Conservation (phyloP, 2,113 vertebrate genomes). For the Megaptera novaeangliae region DNA sequence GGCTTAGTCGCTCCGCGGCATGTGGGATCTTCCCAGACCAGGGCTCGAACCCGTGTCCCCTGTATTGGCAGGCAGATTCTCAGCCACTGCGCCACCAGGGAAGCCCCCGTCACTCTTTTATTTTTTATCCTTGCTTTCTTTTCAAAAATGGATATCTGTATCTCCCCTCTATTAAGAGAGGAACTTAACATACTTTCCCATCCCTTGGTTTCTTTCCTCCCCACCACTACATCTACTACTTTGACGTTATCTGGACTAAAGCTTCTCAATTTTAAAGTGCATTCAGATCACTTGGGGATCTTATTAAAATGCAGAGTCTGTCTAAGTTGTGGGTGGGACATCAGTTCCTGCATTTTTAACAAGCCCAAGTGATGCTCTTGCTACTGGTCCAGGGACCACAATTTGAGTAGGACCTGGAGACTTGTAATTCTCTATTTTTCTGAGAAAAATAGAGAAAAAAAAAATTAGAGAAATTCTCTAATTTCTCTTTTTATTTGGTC, state of each 20-base stretch:
- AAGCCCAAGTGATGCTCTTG: background rate
- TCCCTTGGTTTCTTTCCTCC: background rate
- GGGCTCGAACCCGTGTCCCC: too few relatives aligned
- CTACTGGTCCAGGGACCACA: background rate
- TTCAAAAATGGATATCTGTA: background rate
- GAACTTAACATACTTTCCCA: background rate
- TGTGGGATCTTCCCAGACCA: too few relatives aligned
- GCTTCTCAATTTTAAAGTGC: background rate
- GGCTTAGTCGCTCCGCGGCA: too few relatives aligned
- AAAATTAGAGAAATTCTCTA: background rate
- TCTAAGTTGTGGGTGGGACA: background rate
- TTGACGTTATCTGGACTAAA: background rate
- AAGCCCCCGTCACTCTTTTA: background rate
- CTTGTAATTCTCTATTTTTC: background rate
- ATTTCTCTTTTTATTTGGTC: background rate
- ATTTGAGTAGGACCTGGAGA: background rate
- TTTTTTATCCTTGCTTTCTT: background rate
- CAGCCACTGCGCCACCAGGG: too few relatives aligned
- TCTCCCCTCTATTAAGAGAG: background rate
- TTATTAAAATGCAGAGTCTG: background rate
- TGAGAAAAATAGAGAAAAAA: too few relatives aligned
- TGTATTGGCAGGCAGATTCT: too few relatives aligned
- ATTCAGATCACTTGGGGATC: background rate
- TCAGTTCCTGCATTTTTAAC: background rate
- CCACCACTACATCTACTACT: too few relatives aligned